phyloP scores from a whole-genome alignment of 2,888 invertebrate species.

The Tinea semifulvella region DNA sequence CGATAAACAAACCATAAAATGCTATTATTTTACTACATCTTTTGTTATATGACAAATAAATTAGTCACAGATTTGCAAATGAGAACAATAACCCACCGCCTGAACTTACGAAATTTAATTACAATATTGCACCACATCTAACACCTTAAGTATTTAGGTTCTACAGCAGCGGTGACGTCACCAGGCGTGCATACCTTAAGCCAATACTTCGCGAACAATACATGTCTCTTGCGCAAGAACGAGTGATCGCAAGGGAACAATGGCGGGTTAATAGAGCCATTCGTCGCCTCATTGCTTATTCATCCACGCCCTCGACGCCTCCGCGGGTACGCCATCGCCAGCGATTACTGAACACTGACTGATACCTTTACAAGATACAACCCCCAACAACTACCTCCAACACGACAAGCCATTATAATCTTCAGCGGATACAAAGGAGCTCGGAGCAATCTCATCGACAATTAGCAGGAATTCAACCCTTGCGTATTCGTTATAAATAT shows the following conservation, averaged over 20 bases:
- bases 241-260: constrained; percentile 45
- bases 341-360: constrained; percentile 44
- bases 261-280: constrained; percentile 63
- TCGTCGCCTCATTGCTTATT: constrained; percentile 64
- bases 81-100: too few relatives aligned
- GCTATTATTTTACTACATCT: background rate
- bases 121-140: constrained; percentile 40
- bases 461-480: too few relatives aligned
- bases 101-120: constrained; percentile 1
- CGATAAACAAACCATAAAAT: constrained; percentile 10
- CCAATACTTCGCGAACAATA: constrained; percentile 50
- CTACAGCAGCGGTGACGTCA: constrained; percentile 42
- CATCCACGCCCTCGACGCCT: constrained; percentile 63
- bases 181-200: constrained; percentile 45
- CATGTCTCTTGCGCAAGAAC: constrained; percentile 59
- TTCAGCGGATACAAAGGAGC: too few relatives aligned
- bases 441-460: too few relatives aligned
- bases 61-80: too few relatives aligned
- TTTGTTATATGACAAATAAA: too few relatives aligned
- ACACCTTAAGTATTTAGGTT: constrained; percentile 49
- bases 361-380: constrained; percentile 6
- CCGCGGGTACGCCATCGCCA: constrained; percentile 38
- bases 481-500: too few relatives aligned
- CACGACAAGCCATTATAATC: too few relatives aligned
- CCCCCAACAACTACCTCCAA: too few relatives aligned